A percentile compares a stretch with the other conserved stretches of the same genome.
These are phyloP conservation scores for Triplophysa siluroides DNA, from an alignment of 2,113 vertebrate species.

Conservation along the genomic window DNA sequence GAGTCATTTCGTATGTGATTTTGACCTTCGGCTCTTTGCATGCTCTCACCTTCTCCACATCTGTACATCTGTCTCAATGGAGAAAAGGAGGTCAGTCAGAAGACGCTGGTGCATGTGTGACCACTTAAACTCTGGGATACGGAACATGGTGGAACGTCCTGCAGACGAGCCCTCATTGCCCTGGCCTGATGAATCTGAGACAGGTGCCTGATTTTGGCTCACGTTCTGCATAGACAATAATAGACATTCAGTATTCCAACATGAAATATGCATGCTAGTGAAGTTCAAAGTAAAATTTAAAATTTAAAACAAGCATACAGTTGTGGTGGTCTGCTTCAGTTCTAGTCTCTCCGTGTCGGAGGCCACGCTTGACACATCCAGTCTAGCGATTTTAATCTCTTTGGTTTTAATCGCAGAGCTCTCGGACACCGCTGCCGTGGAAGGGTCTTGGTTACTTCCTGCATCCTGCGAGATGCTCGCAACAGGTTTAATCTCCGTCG, in stretches of 20 bases:
- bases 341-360: conserved; percentile 91
- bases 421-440: conserved; percentile 36
- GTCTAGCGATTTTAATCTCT: conserved; percentile 88
- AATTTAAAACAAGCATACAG: conserved; percentile 55
- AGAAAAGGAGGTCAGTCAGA: conserved; percentile 94
- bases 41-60: conserved; percentile 93
- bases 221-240: conserved; percentile 56
- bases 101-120: conserved; percentile 96
- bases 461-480: conserved; percentile 25
- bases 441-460: conserved; percentile 43
- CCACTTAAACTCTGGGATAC: conserved; percentile 96
- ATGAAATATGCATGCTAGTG: not conserved
- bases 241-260: not conserved
- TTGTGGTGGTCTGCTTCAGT: conserved; percentile 75
- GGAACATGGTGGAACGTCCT: conserved; percentile 85
- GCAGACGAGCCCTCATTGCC: conserved; percentile 74
- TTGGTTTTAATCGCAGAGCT: conserved; percentile 63
- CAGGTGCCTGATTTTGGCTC: conserved; percentile 68
- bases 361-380: conserved; percentile 93
- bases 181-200: conserved; percentile 66
- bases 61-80: conserved; percentile 96
- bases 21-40: not conserved
- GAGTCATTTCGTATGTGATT: not conserved
- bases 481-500: not conserved
- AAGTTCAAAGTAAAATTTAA: not conserved